These are phyloP conservation scores for Chloromyia formosa DNA, from an alignment of 2,888 invertebrate species.

Conservation along the genomic window DNA sequence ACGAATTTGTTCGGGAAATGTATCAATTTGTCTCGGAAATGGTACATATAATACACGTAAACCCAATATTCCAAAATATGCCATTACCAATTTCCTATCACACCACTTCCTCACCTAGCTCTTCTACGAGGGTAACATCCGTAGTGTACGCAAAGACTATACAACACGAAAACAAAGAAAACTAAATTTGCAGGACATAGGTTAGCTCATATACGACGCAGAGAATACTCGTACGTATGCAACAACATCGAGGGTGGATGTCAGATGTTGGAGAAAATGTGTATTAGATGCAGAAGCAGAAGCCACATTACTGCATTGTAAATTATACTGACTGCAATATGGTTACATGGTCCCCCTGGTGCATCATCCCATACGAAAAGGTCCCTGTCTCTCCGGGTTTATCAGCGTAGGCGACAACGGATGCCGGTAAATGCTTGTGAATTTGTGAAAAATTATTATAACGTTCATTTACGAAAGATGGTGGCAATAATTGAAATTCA, in stretches of 20 bases:
- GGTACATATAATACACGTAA: too few species aligned
- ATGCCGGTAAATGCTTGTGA: conserved; percentile 2
- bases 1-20: too few species aligned
- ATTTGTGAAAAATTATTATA: conserved; percentile 5
- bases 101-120: too few species aligned
- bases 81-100: too few species aligned
- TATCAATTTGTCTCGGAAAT: too few species aligned
- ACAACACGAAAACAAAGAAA: not conserved
- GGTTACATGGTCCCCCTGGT: conserved; percentile 10
- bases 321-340: conserved; percentile 38
- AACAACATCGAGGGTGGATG: conserved; percentile 2
- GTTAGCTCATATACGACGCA: not conserved
- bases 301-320: conserved; percentile 37
- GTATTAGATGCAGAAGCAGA: conserved; percentile 33
- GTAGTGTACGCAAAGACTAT: too few species aligned
- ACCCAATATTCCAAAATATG: too few species aligned
- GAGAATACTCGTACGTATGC: too few species aligned
- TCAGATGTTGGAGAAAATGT: conserved; percentile 15
- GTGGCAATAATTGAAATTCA: not conserved
- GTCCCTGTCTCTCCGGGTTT: too few species aligned
- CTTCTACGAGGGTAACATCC: too few species aligned
- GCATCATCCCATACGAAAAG: not conserved
- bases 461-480: not conserved
- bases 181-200: conserved; percentile 17
- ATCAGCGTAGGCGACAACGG: not conserved